A percentile compares a stretch with the other conserved stretches of the same genome.
These are phyloP conservation scores for Cerastis rubricosa DNA, from an alignment of 2,888 invertebrate genomes.

Conservation along the genomic window DNA sequence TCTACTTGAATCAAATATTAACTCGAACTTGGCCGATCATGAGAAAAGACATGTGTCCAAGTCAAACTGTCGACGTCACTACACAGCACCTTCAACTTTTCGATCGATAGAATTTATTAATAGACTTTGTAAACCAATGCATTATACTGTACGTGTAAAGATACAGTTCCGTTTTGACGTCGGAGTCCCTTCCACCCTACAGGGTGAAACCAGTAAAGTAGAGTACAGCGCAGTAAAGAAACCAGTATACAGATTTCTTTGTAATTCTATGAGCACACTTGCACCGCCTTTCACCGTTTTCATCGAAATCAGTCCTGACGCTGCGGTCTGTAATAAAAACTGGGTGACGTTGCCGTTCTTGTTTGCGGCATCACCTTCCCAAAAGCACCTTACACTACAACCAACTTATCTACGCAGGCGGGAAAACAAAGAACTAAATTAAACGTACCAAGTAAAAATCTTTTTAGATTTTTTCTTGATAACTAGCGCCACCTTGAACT, in stretches of 20 bases:
- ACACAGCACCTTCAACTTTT: conserved; percentile 15
- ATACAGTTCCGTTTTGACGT: too few species aligned
- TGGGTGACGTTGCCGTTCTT: not conserved
- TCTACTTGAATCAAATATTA: conserved; percentile 49
- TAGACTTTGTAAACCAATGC: conserved; percentile 47
- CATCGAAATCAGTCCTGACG: not conserved
- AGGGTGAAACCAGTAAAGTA: too few species aligned
- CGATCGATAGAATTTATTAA: conserved; percentile 58
- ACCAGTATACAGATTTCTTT: too few species aligned
- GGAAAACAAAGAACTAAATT: too few species aligned
- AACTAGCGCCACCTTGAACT: too few species aligned
- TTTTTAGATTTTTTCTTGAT: too few species aligned
- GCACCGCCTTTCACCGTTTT: too few species aligned
- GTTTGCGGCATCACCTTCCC: not conserved
- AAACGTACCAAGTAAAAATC: too few species aligned
- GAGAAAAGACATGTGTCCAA: conserved; percentile 56
- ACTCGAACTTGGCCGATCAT: conserved; percentile 17
- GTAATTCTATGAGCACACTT: too few species aligned
- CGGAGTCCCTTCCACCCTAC: too few species aligned
- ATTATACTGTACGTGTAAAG: not conserved
- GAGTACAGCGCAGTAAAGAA: too few species aligned
- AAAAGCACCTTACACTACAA: not conserved
- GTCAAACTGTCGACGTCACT: conserved; percentile 16
- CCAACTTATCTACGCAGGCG: too few species aligned
- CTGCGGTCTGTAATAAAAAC: not conserved